A percentile compares a stretch with the other conserved stretches of the same genome.
Conservation (phyloP, 1,140 invertebrate species). For the Pomacea maculata region DNA sequence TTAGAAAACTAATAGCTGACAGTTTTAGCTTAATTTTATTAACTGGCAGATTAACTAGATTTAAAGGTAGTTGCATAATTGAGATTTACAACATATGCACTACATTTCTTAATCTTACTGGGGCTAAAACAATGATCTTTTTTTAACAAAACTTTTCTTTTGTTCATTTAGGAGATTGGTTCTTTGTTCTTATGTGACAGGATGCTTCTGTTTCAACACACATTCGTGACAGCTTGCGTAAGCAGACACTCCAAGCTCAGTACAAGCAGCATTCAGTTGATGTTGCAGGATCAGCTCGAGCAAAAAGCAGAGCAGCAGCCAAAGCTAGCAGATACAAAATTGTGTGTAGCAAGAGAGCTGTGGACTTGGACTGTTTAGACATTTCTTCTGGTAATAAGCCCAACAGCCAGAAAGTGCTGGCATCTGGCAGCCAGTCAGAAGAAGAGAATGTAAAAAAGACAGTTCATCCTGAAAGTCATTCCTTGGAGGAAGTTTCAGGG, state of each 20-base stretch:
- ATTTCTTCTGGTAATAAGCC: neutral
- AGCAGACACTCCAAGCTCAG: constrained; percentile 54
- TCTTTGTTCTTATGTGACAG: constrained; percentile 30
- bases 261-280: constrained; percentile 45
- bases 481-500: too few species aligned
- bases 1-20: too few species aligned
- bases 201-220: constrained; percentile 47
- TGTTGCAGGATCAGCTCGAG: constrained; percentile 26
- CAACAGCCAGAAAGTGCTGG: neutral
- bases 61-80: too few species aligned
- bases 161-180: neutral
- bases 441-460: too few species aligned
- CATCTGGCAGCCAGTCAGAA: too few species aligned
- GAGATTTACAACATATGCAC: too few species aligned
- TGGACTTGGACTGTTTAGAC: constrained; percentile 43
- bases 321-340: constrained; percentile 46
- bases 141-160: neutral
- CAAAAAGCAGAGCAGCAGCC: constrained; percentile 31
- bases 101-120: too few species aligned
- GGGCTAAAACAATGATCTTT: neutral
- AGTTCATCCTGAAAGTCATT: too few species aligned
- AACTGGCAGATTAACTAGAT: too few species aligned
- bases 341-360: constrained; percentile 41
- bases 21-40: too few species aligned
- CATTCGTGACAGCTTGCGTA: constrained; percentile 53